These are phyloP conservation scores for Cottoperca gobio DNA, from an alignment of 2,797 vertebrate species.

Conservation along the genomic window DNA sequence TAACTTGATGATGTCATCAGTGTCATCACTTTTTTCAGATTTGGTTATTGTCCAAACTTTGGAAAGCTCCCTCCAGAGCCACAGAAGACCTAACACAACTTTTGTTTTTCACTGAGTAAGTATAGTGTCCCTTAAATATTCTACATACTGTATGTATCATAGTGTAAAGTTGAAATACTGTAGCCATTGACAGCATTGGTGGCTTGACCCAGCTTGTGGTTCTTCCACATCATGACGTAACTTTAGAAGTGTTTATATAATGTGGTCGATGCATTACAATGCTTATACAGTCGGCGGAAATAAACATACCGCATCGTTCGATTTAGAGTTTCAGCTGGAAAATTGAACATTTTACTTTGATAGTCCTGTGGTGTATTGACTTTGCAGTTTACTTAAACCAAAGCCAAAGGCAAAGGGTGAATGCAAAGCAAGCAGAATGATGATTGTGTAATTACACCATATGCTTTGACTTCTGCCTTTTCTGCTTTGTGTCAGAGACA, in stretches of 20 bases:
- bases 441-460: not conserved
- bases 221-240: conserved; percentile 12
- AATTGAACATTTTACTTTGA: conserved; percentile 17
- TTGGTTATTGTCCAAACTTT: too few relatives aligned
- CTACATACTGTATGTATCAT: not conserved
- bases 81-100: not conserved
- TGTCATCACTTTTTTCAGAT: too few relatives aligned
- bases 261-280: conserved; percentile 24
- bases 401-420: conserved; percentile 4
- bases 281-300: conserved; percentile 14
- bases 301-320: not conserved
- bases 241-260: conserved; percentile 42
- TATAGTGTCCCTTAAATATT: not conserved
- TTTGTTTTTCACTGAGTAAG: not conserved
- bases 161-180: not conserved
- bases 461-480: conserved; percentile 11
- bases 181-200: not conserved
- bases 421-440: conserved; percentile 10
- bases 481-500: conserved; percentile 7
- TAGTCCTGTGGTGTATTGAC: conserved; percentile 25
- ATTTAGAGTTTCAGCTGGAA: conserved; percentile 34
- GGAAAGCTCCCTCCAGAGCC: not conserved
- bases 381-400: conserved; percentile 33
- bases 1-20: too few relatives aligned
- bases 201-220: not conserved